These are phyloP conservation scores for Caenorhabditis zanzibari DNA, from an alignment of 2,888 invertebrate species.

Conservation along the genomic window DNA sequence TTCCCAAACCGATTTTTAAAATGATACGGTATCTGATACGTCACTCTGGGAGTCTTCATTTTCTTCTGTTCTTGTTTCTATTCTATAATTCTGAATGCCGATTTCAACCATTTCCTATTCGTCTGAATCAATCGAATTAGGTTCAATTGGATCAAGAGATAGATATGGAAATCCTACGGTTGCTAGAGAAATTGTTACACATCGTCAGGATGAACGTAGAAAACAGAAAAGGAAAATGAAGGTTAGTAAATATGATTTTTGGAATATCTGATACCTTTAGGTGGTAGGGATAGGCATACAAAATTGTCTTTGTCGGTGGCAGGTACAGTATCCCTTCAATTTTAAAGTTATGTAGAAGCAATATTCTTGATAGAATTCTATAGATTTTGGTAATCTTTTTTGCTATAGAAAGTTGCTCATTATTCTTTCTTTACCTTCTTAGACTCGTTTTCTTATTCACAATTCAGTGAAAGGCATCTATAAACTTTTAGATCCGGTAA, in stretches of 20 bases:
- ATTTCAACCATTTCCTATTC: slow-evolving; percentile 47
- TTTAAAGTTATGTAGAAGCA: too few relatives aligned
- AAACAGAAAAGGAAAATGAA: slow-evolving; percentile 12
- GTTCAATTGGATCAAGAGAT: slow-evolving; percentile 29
- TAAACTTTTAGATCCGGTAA: too few relatives aligned
- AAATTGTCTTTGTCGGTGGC: too few relatives aligned
- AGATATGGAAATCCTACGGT: background rate
- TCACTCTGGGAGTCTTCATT: background rate
- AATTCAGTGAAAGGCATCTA: too few relatives aligned
- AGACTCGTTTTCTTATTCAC: too few relatives aligned
- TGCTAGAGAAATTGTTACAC: background rate
- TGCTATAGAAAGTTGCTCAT: too few relatives aligned
- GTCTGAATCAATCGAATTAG: slow-evolving; percentile 43
- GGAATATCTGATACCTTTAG: background rate
- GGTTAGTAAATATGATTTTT: background rate
- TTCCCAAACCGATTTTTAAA: slow-evolving; percentile 26
- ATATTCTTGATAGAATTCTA: too few relatives aligned
- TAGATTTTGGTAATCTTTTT: too few relatives aligned
- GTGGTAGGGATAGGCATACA: too few relatives aligned
- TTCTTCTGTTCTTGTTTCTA: background rate
- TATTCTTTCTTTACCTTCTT: too few relatives aligned
- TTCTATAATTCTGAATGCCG: slow-evolving; percentile 12
- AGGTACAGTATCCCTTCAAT: too few relatives aligned
- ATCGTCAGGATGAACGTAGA: background rate
- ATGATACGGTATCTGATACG: too few relatives aligned